A percentile compares a stretch with the other conserved stretches of the same genome.
These are phyloP conservation scores for Punctoribates punctum DNA, from an alignment of 2,888 invertebrate genomes.

Conservation along the genomic window DNA sequence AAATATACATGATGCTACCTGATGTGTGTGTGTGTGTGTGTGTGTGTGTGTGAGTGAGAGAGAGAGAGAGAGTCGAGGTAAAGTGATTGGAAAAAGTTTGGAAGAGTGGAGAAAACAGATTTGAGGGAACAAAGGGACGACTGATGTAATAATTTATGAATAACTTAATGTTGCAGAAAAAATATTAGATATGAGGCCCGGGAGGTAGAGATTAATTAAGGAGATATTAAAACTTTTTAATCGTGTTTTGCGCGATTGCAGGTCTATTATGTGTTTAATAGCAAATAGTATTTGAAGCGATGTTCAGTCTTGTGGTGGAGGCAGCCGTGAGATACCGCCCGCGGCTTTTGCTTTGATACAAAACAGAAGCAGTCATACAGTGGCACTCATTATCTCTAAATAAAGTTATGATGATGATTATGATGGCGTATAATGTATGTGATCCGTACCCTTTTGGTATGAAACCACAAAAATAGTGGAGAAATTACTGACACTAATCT, in stretches of 20 bases:
- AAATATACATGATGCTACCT: too few relatives aligned
- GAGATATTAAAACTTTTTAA: conserved; percentile 35
- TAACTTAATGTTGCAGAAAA: conserved; percentile 21
- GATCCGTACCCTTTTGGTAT: conserved; percentile 34
- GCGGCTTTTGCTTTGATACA: conserved; percentile 37
- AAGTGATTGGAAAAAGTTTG: too few relatives aligned
- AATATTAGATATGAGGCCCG: conserved; percentile 14
- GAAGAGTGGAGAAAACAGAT: too few relatives aligned
- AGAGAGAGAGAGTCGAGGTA: too few relatives aligned
- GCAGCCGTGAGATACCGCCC: conserved; percentile 28
- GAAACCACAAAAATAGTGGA: conserved; percentile 30
- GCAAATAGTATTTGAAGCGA: too few relatives aligned
- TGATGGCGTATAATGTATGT: conserved; percentile 28
- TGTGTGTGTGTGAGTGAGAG: too few relatives aligned
- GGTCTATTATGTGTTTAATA: conserved; percentile 14
- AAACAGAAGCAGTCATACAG: conserved; percentile 13
- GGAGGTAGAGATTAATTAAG: conserved; percentile 33
- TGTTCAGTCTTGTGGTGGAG: background rate
- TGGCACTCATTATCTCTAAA: conserved; percentile 36
- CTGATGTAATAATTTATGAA: conserved; percentile 11
- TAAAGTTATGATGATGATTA: conserved; percentile 35
- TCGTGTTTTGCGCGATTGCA: conserved; percentile 35
- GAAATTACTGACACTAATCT: conserved; percentile 33
- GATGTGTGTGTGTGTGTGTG: too few relatives aligned
- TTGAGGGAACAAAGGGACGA: background rate